These are phyloP conservation scores for Motacilla alba DNA, from an alignment of 2,113 vertebrate genomes.

Conservation along the genomic window DNA sequence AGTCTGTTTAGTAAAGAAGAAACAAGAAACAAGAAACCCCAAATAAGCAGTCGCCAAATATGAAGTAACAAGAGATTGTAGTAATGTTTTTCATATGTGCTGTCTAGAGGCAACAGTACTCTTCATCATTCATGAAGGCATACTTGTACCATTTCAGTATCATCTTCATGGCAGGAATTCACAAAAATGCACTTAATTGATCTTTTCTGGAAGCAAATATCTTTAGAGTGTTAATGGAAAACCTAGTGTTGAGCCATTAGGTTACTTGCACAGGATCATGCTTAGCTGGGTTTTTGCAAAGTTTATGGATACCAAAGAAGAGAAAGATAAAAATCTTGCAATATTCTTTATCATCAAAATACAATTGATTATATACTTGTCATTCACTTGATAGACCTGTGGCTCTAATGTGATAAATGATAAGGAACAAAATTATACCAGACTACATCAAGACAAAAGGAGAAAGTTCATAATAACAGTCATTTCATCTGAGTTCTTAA, in stretches of 20 bases:
- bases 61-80: not conserved
- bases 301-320: not conserved
- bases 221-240: not conserved
- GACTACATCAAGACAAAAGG: not conserved
- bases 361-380: not conserved
- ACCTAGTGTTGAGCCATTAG: not conserved
- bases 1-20: constrained; percentile 64
- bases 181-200: not conserved
- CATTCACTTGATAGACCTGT: not conserved
- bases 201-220: not conserved
- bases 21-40: not conserved
- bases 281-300: not conserved
- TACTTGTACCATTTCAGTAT: not conserved
- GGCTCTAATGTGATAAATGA: not conserved
- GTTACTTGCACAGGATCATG: not conserved
- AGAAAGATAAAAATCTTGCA: not conserved
- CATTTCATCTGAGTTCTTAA: not conserved
- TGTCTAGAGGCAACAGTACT: not conserved
- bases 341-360: not conserved
- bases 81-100: not conserved
- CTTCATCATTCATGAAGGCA: not conserved
- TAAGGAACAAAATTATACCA: not conserved
- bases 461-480: not conserved
- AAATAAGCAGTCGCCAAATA: not conserved
- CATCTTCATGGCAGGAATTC: not conserved